These are phyloP conservation scores for Karalla daura DNA, from an alignment of 2,797 vertebrate genomes.

Conservation along the genomic window DNA sequence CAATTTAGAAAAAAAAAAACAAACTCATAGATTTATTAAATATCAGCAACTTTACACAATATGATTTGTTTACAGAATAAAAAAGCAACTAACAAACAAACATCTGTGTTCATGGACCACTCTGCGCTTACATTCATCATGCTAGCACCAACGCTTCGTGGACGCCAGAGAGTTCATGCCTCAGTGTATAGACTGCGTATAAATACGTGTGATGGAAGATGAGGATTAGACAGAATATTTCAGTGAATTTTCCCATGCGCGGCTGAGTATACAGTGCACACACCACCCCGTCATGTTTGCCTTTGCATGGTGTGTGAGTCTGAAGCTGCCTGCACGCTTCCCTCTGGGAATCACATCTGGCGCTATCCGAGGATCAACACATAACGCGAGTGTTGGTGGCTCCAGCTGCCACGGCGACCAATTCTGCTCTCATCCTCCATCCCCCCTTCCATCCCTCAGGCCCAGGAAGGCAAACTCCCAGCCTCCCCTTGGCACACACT, in stretches of 20 bases:
- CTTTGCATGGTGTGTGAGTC: slow-evolving; percentile 34
- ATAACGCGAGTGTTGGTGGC: slow-evolving; percentile 43
- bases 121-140: no score
- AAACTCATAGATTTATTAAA: no score
- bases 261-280: not conserved
- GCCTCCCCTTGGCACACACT: slow-evolving; percentile 50
- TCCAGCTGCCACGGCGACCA: slow-evolving; percentile 63
- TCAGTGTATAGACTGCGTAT: no score
- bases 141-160: no score
- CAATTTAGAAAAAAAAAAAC: no score
- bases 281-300: slow-evolving; percentile 32
- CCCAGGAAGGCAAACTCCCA: slow-evolving; percentile 49
- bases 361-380: slow-evolving; percentile 32
- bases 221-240: not conserved
- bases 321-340: slow-evolving; percentile 31
- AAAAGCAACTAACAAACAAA: no score
- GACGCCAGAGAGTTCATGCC: no score
- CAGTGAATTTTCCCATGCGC: not conserved
- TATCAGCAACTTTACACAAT: no score
- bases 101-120: no score
- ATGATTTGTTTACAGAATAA: no score
- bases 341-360: slow-evolving; percentile 72
- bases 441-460: no score
- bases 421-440: slow-evolving; percentile 44
- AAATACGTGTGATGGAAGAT: not conserved